Evolutionary conservation across 1,140 invertebrate species (phyloP), one percentile per base, ranked within the genome.

Genomic region (Drosophila triauraria): DNA sequence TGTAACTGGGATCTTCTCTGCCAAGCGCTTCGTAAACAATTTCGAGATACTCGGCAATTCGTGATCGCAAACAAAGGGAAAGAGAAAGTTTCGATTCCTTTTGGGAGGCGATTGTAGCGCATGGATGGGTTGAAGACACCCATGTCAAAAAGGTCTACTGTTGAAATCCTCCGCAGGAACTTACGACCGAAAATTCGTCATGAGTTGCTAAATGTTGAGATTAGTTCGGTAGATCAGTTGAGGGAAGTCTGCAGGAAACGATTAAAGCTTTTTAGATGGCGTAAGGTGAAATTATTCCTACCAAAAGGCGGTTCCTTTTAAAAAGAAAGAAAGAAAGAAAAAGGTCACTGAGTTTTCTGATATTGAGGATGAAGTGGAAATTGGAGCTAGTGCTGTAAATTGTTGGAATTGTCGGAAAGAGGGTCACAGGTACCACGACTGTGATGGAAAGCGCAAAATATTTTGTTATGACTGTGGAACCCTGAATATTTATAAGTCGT

Each of bases 371-470:
- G 23, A 27, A 3, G 43, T 4, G 0, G 44, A 61, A 25, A 9
- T 61, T 8, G 46, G 6, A 2, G 46, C 46, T 0, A 5, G 51
- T 23, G 65, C 53, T 1, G 2, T 56, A 6, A 43, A 67, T 12
- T 77, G 61, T 25, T 77, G 69, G 35, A 77, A 78, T 20, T 20
- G 20, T 20, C 20, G 20, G 20, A 20, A 20, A 20, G 20, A 20
- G 20, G 20, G 20, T 20, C 20, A 20, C 20, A 20, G 20, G 20
- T 20, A 20, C 4, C 56, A 72, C 20, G 51, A 77, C 13, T 77
- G 75, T 10, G 13, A 38, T 1, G 38, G 23, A 56, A 56, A 63
- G 17, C 46, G 61, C 7, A 59, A 7, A 12, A 25, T 61, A 5
- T 61, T 61, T 12, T 61, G 46, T 3, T 44, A n/a, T 5, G 56